Conservation (phyloP, 1,140 invertebrate genomes). For the Leguminivora glycinivorella region DNA sequence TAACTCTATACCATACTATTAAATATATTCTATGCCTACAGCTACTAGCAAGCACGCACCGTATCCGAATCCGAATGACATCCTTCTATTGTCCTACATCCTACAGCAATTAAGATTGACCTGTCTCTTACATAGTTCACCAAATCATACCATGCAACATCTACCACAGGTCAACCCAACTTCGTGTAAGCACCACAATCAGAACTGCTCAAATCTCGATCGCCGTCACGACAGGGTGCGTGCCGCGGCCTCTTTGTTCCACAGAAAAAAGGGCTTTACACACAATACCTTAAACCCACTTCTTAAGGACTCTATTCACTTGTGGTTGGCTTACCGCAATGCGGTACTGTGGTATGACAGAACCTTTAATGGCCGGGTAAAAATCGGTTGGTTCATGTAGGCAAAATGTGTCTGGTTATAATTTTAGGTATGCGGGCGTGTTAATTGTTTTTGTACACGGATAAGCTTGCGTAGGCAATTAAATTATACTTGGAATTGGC, state of each 20-base stretch:
- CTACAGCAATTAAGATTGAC: no score
- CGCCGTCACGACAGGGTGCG: slow-evolving; percentile 4
- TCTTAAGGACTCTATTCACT: neutral
- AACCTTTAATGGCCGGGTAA: slow-evolving; percentile 20
- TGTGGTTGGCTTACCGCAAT: neutral
- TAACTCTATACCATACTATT: no score
- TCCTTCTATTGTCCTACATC: no score
- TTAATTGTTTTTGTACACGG: slow-evolving; percentile 18
- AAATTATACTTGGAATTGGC: neutral
- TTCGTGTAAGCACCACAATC: neutral
- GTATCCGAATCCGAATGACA: no score
- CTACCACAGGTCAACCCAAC: no score
- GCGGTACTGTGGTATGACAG: slow-evolving; percentile 27
- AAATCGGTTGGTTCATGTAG: slow-evolving; percentile 14
- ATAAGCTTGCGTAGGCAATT: neutral
- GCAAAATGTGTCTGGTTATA: slow-evolving; percentile 22
- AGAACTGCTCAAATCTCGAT: slow-evolving; percentile 14
- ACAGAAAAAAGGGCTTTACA: slow-evolving; percentile 6
- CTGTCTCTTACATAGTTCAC: no score
- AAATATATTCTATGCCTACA: no score
- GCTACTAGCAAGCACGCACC: no score
- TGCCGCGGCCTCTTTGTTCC: slow-evolving; percentile 11
- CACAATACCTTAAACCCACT: neutral
- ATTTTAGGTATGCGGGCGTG: slow-evolving; percentile 4
- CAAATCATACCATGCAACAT: no score